A percentile compares a stretch with the other conserved stretches of the same genome.
These are phyloP conservation scores for Chanos chanos DNA, from an alignment of 2,797 vertebrate species.

Conservation along the genomic window DNA sequence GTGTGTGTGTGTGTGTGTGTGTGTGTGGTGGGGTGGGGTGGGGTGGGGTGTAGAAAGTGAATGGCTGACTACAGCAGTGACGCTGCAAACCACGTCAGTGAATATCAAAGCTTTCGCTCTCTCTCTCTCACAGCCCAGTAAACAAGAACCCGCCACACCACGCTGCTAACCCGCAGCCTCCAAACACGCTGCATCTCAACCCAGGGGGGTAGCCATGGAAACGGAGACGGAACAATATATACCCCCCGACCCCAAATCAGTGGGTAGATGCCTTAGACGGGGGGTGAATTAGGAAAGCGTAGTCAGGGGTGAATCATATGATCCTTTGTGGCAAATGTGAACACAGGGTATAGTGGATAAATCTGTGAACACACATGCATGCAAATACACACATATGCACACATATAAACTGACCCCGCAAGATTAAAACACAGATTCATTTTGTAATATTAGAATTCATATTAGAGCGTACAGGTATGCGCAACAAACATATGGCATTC, in stretches of 20 bases:
- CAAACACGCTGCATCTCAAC: conserved; percentile 51
- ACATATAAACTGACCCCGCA: too few species aligned
- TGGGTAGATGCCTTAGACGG: conserved; percentile 48
- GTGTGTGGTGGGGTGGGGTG: too few species aligned
- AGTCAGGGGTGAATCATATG: conserved; percentile 45
- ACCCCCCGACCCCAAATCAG: conserved; percentile 40
- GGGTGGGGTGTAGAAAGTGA: conserved; percentile 55
- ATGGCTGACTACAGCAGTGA: conserved; percentile 51
- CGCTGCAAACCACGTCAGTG: conserved; percentile 54
- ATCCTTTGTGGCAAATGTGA: conserved; percentile 9
- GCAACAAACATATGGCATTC: too few species aligned
- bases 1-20: too few species aligned
- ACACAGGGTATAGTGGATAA: not conserved
- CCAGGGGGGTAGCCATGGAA: conserved; percentile 72
- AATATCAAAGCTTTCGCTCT: conserved; percentile 65
- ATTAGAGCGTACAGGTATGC: too few species aligned
- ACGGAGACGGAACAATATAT: conserved; percentile 66
- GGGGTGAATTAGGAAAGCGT: conserved; percentile 29
- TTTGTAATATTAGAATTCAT: too few species aligned
- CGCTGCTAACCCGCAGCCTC: conserved; percentile 62
- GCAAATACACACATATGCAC: not conserved
- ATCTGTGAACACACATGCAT: not conserved
- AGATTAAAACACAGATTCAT: too few species aligned
- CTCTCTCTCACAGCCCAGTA: too few species aligned
- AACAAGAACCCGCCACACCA: conserved; percentile 64